phyloP scores from a whole-genome alignment of 2,113 vertebrate genomes.

The Holacanthus passer region DNA sequence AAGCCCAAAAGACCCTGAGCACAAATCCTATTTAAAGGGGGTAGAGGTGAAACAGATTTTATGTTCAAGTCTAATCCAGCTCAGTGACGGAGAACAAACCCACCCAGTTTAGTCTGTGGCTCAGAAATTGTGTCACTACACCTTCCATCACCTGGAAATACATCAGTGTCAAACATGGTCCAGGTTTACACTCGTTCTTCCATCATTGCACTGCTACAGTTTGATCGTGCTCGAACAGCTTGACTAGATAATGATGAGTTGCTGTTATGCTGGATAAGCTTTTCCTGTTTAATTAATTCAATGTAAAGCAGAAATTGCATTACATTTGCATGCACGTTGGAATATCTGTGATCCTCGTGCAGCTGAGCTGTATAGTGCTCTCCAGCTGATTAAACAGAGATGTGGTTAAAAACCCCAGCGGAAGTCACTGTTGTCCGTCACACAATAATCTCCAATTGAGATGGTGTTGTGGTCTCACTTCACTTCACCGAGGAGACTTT shows the following conservation, averaged over 20 bases:
- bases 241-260: neutral
- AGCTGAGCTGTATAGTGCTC: constrained; percentile 33
- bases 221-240: neutral
- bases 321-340: constrained; percentile 2
- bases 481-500: neutral
- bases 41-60: constrained; percentile 57
- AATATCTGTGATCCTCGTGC: neutral
- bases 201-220: neutral
- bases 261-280: neutral
- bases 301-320: constrained; percentile 3
- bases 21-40: constrained; percentile 66
- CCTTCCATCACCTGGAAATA: neutral
- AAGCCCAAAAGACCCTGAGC: constrained; percentile 3
- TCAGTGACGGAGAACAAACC: constrained; percentile 57
- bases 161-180: neutral
- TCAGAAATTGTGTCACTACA: neutral
- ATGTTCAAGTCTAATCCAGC: constrained; percentile 69
- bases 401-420: constrained; percentile 18
- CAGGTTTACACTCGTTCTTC: neutral
- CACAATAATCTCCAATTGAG: constrained; percentile 39
- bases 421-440: constrained; percentile 30
- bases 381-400: constrained; percentile 55
- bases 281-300: constrained; percentile 13
- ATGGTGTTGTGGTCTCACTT: neutral
- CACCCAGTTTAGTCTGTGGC: constrained; percentile 15